A percentile compares a stretch with the other conserved stretches of the same genome.
These are phyloP conservation scores for Zaprionus capensis DNA, from an alignment of 1,140 invertebrate genomes.

Conservation along the genomic window DNA sequence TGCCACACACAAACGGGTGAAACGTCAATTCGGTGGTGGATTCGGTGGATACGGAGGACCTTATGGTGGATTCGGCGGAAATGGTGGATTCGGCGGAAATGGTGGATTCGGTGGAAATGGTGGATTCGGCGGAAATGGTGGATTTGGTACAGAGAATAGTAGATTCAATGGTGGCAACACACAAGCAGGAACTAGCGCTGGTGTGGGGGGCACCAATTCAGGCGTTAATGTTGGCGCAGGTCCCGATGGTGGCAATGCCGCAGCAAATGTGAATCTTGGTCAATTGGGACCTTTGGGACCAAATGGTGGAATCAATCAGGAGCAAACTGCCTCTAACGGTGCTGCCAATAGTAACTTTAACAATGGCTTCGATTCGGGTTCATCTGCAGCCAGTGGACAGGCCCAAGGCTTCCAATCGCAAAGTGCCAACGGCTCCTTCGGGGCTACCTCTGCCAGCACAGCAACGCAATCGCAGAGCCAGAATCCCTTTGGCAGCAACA, in stretches of 20 bases:
- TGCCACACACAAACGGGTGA: slow-evolving; percentile 69
- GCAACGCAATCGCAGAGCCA: slow-evolving; percentile 74
- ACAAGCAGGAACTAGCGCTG: slow-evolving; percentile 49
- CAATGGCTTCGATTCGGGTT: slow-evolving; percentile 54
- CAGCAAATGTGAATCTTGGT: slow-evolving; percentile 56
- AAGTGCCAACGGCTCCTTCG: slow-evolving; percentile 69
- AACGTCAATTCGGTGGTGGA: slow-evolving; percentile 45
- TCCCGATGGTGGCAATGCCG: slow-evolving; percentile 62
- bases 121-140: background rate
- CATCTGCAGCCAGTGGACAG: slow-evolving; percentile 67
- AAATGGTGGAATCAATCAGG: slow-evolving; percentile 66
- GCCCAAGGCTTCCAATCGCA: slow-evolving; percentile 77
- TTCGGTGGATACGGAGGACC: slow-evolving; percentile 19
- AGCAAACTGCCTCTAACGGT: slow-evolving; percentile 72
- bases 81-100: slow-evolving; percentile 12
- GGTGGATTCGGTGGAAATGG: background rate
- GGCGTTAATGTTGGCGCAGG: slow-evolving; percentile 62
- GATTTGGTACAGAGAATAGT: background rate
- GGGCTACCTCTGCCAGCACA: slow-evolving; percentile 81
- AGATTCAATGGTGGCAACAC: slow-evolving; percentile 11
- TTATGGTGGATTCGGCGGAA: slow-evolving; percentile 18
- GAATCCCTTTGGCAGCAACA: slow-evolving; percentile 68
- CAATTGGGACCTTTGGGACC: slow-evolving; percentile 52
- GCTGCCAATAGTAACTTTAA: slow-evolving; percentile 60
- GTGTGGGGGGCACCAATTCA: slow-evolving; percentile 49